Base-by-base conservation (phyloP, 2,888 invertebrate species). In the Hanleya hanleyi region DNA sequence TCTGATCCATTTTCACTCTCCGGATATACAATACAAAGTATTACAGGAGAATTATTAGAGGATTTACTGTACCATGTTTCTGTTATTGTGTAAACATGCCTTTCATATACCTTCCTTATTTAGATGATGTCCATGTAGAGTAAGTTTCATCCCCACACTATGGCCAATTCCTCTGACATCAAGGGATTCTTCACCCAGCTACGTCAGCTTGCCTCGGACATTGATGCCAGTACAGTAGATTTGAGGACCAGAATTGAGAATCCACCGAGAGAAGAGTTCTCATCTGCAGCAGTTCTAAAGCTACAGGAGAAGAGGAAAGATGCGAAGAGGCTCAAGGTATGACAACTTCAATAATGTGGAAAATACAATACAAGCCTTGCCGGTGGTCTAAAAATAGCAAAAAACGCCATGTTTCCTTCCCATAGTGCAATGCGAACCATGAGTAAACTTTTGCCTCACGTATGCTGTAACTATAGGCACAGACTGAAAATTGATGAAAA, bases 281-380 rank as follows among this genome's bases (percentile, higher is more conserved):
- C 57, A 22, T 57, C 57, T 9, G 26, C 18, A 4, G 71, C 67
- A 22, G 37, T 70, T 9, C 69, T 73, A 26, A 65, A 57, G 9
- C 67, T 77, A 2, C 62, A 70, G 9, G 77, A 77, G 15, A 18
- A 73, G 61, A 70, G 38, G 49, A 74, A 73, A 35, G 71, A 75
- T 6, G 62, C 69, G 29, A 77, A 71, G 51, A 62, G 67, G 18
- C 32, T 67, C 15, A 75, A 74, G 68, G 77, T 77, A 64, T 26
- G 22, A 3, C 2, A 57, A 4, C 7, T n/a, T 47, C 22, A 41
- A 41, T 41, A 12, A 7, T 12, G 18, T 18, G 41, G 41, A 7
- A 41, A 18, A 41, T 18, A 41, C 18, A 41, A 18, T 41, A 18
- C 7, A 41, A 12, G 41, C 18, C 18, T 41, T 41, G 41, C 9